A percentile compares a stretch with the other conserved stretches of the same genome.
Conservation (phyloP, 2,888 invertebrate genomes). For the Rhagium mordax region DNA sequence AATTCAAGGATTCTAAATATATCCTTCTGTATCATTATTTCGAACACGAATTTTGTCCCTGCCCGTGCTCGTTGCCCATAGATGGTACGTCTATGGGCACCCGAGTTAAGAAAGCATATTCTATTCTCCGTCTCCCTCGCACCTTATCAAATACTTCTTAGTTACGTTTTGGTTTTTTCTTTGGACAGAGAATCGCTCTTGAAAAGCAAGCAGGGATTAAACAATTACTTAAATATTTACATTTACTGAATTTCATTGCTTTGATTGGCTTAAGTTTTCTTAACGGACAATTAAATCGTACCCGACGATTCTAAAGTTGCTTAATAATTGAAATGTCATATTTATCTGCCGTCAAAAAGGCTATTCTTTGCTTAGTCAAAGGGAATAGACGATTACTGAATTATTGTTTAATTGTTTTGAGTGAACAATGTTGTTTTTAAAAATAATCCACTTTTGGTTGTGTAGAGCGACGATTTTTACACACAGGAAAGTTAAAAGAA, state of each 20-base stretch:
- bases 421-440: too few relatives aligned
- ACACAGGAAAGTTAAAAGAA: too few relatives aligned
- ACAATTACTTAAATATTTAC: constrained; percentile 55
- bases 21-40: too few relatives aligned
- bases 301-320: not conserved
- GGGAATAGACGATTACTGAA: too few relatives aligned
- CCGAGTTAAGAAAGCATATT: constrained; percentile 60
- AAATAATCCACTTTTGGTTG: too few relatives aligned
- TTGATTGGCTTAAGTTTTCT: constrained; percentile 45
- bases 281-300: constrained; percentile 44
- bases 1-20: too few relatives aligned
- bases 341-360: not conserved
- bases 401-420: too few relatives aligned
- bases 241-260: constrained; percentile 45
- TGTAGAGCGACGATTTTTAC: too few relatives aligned
- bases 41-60: too few relatives aligned
- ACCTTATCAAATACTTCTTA: constrained; percentile 31
- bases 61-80: too few relatives aligned
- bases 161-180: constrained; percentile 40
- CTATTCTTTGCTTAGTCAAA: not conserved
- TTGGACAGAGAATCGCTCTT: constrained; percentile 13
- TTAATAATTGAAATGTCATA: constrained; percentile 6
- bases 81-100: constrained; percentile 29
- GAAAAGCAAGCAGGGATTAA: constrained; percentile 43
- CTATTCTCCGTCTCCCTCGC: constrained; percentile 47